These are phyloP conservation scores for Poecilia velifera DNA, from an alignment of 2,797 vertebrate genomes.

Conservation along the genomic window DNA sequence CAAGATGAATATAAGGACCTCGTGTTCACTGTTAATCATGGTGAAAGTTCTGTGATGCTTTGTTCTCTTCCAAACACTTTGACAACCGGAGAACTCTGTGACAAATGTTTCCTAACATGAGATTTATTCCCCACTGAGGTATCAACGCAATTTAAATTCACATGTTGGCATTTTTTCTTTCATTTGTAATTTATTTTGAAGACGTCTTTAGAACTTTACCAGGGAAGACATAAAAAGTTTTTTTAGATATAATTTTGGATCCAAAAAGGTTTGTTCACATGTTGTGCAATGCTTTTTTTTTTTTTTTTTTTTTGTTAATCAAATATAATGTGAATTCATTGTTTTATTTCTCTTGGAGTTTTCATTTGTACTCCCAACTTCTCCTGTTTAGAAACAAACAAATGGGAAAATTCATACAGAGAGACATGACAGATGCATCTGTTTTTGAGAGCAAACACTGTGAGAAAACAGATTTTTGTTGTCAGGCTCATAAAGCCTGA, in stretches of 20 bases:
- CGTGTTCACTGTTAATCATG: neutral
- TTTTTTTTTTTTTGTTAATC: neutral
- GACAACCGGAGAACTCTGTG: neutral
- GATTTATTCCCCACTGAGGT: neutral
- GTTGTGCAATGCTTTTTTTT: neutral
- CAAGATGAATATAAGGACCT: neutral
- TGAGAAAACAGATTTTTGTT: neutral
- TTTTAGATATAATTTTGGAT: neutral
- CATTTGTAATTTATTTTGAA: neutral
- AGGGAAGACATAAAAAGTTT: neutral
- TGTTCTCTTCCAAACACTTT: neutral
- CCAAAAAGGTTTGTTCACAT: neutral
- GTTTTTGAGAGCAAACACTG: constrained; percentile 4
- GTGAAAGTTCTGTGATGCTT: neutral
- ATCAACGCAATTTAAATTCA: neutral
- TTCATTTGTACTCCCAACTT: neutral
- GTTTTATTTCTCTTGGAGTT: neutral
- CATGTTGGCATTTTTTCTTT: neutral
- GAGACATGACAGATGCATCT: neutral
- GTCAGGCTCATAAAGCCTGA: neutral
- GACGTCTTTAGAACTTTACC: neutral
- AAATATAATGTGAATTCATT: neutral
- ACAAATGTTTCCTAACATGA: neutral
- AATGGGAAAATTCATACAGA: neutral
- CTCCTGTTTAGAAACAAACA: neutral